Evolutionary conservation across 2,797 vertebrate genomes (phyloP), one percentile per base, ranked within the genome.

Genomic region (Notoglanidium macrostoma): DNA sequence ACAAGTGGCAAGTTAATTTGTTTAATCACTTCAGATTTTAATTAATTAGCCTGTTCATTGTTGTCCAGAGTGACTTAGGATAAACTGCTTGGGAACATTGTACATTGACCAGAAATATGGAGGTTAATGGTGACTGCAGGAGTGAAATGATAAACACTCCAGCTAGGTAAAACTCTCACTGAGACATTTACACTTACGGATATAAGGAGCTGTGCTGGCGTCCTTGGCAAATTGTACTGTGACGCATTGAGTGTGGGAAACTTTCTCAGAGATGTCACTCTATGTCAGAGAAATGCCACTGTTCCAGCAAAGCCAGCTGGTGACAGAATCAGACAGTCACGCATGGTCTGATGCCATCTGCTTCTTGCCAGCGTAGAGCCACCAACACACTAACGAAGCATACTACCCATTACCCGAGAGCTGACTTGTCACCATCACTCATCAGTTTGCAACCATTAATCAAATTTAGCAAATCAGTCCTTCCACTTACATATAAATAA

Each of bases 341-440:
- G 78, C 86, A 77, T 87, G 87, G 83, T 89, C 81, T 40, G 26
- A 81, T 88, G 87, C 89, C 89, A 90, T 90, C 89, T 91, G 87
- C 74, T 90, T 90, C 49, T 70, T 44, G 86, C 88, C 88, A 88
- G 77, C 40, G 70, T 85, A 85, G 23, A 86, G 81, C 59, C 77
- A 85, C 82, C 46, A 68, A 49, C 61, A 87, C 35, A 82, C 68
- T 89, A 89, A 90, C 44, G 26, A 78, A 86, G 59, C 77, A 72
- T 5, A 54, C 81, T 85, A 74, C 40, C 67, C 54, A 86, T 86
- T 89, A 87, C 72, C 73, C 70, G 51, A 80, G 65, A 84, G 72
- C 76, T 51, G 63, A 29, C 63, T 72, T 63, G 61, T 81, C 40
- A 14, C 49, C 70, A 59, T 29, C 32, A 70, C 54, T 54, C 84